Conservation (phyloP, 1,140 invertebrate species). For the Cephus cinctus region DNA sequence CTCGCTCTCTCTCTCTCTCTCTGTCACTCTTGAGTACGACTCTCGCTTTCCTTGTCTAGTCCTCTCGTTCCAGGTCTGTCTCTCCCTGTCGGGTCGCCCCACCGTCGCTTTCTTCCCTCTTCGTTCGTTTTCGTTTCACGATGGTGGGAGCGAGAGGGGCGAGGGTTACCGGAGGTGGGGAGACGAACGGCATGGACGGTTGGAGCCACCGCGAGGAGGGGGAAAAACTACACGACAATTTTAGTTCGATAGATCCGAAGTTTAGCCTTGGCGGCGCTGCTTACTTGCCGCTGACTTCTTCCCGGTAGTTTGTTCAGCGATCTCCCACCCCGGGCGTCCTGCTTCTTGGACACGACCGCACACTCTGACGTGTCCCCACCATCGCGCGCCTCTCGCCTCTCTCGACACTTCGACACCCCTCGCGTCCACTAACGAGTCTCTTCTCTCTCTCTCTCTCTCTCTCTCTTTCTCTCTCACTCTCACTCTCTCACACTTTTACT, state of each 20-base stretch:
- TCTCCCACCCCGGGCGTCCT: conserved; percentile 24
- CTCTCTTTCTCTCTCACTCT: neutral
- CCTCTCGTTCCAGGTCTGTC: conserved; percentile 28
- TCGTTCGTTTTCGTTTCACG: conserved; percentile 32
- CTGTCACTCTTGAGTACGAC: conserved; percentile 15
- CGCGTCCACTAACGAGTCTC: conserved; percentile 22
- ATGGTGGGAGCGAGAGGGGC: conserved; percentile 16
- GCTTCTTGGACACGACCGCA: conserved; percentile 33
- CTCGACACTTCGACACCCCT: conserved; percentile 23
- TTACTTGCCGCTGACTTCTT: conserved; percentile 52
- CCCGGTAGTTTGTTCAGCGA: conserved; percentile 52
- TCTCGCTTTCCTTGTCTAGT: conserved; percentile 18
- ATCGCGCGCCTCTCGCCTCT: conserved; percentile 11
- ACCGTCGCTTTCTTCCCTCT: conserved; percentile 38
- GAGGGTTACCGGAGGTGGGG: conserved; percentile 20
- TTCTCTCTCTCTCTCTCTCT: neutral
- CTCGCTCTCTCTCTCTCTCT: conserved; percentile 8
- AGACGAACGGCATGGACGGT: conserved; percentile 18
- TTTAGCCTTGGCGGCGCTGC: conserved; percentile 51
- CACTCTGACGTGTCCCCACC: conserved; percentile 19
- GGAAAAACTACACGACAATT: conserved; percentile 54
- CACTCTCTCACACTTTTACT: conserved; percentile 24
- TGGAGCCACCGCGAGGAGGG: conserved; percentile 32
- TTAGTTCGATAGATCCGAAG: conserved; percentile 54
- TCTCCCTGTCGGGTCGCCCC: conserved; percentile 20